Percentiles rank a stretch among this genome's conserved stretches.
These are phyloP conservation scores for Grammomys dolichurus DNA, from an alignment of 2,113 vertebrate genomes.

Conservation along the genomic window DNA sequence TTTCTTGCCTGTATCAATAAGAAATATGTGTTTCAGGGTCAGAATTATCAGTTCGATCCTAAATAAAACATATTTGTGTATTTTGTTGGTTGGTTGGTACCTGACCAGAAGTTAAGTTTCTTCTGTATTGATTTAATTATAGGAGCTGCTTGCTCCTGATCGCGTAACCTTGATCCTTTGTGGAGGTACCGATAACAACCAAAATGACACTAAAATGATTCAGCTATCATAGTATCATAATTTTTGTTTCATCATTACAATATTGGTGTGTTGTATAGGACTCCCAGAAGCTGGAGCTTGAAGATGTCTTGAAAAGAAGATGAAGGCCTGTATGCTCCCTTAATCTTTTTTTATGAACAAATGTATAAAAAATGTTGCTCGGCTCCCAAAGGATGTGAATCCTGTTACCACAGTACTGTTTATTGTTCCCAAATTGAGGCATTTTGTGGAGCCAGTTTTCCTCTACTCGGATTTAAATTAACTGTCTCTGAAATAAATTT, in stretches of 20 bases:
- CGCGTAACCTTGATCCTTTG: not conserved
- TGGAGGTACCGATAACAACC: not conserved
- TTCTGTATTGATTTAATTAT: not conserved
- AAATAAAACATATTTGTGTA: conserved; percentile 18
- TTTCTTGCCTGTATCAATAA: not conserved
- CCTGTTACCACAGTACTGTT: no score
- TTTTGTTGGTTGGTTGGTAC: not conserved
- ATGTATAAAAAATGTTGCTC: not conserved
- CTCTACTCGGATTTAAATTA: not conserved
- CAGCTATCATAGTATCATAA: not conserved
- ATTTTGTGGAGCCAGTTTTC: not conserved
- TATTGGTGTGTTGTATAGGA: not conserved
- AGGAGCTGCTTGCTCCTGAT: not conserved
- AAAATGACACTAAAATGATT: no score
- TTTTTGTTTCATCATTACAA: not conserved
- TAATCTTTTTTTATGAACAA: not conserved
- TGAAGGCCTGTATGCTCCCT: not conserved
- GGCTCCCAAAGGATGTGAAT: not conserved
- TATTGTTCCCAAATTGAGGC: no score
- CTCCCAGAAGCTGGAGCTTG: not conserved
- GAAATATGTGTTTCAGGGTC: not conserved
- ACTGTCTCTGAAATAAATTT: not conserved
- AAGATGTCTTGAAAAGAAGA: not conserved
- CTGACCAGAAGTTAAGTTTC: not conserved
- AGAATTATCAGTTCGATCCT: not conserved